These are phyloP conservation scores for Achatina immaculata DNA, from an alignment of 1,140 invertebrate species.

Conservation along the genomic window DNA sequence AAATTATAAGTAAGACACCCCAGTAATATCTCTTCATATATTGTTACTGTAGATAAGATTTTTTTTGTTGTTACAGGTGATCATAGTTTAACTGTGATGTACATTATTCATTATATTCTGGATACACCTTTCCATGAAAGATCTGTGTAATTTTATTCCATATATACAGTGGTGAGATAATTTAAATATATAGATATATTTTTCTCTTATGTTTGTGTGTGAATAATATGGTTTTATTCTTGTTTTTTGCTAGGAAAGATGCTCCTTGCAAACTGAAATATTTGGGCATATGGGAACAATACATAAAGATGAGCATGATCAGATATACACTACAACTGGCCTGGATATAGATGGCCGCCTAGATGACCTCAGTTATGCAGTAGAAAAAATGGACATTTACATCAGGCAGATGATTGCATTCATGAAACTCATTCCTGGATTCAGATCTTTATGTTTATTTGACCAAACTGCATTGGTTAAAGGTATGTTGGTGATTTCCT, in stretches of 20 bases:
- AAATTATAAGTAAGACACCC: too few relatives aligned
- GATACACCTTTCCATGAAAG: too few relatives aligned
- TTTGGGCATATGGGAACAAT: constrained; percentile 29
- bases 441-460: constrained; percentile 2
- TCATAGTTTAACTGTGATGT: too few relatives aligned
- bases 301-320: constrained; percentile 55
- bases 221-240: not conserved
- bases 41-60: too few relatives aligned
- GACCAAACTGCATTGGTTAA: constrained; percentile 26
- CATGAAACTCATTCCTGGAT: constrained; percentile 31
- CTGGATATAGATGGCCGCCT: constrained; percentile 62
- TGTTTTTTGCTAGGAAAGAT: not conserved
- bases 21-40: too few relatives aligned
- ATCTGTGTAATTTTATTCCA: too few relatives aligned
- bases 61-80: too few relatives aligned
- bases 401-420: constrained; percentile 57
- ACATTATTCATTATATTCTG: too few relatives aligned
- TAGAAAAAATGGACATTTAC: constrained; percentile 56
- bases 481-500: constrained; percentile 10
- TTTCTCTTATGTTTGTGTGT: too few relatives aligned
- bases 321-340: constrained; percentile 60
- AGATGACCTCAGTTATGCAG: constrained; percentile 50
- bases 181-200: too few relatives aligned
- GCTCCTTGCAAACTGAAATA: constrained; percentile 17
- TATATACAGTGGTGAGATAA: too few relatives aligned